Conservation (phyloP, 2,888 invertebrate species). For the Linnaemya vulpina region DNA sequence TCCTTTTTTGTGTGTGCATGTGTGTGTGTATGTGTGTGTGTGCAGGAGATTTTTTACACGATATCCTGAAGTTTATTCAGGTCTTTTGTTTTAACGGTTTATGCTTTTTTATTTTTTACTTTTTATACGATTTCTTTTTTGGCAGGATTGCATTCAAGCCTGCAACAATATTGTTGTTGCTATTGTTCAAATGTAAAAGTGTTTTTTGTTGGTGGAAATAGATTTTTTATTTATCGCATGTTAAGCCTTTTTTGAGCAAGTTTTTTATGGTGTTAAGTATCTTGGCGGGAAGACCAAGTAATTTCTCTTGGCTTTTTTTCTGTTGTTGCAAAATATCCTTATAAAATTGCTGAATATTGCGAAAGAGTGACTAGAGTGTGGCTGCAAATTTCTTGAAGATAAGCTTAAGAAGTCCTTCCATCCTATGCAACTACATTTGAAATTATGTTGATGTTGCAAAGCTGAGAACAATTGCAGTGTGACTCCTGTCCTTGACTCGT, state of each 20-base stretch:
- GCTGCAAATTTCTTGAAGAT: too few relatives aligned
- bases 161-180: not conserved
- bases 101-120: not conserved
- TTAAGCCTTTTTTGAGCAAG: not conserved
- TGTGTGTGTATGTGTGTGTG: not conserved
- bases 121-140: slow-evolving; percentile 3
- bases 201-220: not conserved
- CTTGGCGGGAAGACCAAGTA: not conserved
- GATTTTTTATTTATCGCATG: not conserved
- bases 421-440: too few relatives aligned
- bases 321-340: too few relatives aligned
- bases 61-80: slow-evolving; percentile 33
- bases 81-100: slow-evolving; percentile 29
- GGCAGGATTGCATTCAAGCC: slow-evolving; percentile 34
- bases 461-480: too few relatives aligned
- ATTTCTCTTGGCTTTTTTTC: not conserved
- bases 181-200: not conserved
- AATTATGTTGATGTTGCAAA: too few relatives aligned
- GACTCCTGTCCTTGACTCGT: too few relatives aligned
- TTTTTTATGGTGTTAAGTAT: not conserved
- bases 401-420: too few relatives aligned
- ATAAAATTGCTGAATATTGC: too few relatives aligned
- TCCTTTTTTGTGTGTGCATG: not conserved
- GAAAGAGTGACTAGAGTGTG: too few relatives aligned
- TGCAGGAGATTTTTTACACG: slow-evolving; percentile 34